Conservation (phyloP, 1,140 invertebrate genomes). For the Zaprionus lachaisei region DNA sequence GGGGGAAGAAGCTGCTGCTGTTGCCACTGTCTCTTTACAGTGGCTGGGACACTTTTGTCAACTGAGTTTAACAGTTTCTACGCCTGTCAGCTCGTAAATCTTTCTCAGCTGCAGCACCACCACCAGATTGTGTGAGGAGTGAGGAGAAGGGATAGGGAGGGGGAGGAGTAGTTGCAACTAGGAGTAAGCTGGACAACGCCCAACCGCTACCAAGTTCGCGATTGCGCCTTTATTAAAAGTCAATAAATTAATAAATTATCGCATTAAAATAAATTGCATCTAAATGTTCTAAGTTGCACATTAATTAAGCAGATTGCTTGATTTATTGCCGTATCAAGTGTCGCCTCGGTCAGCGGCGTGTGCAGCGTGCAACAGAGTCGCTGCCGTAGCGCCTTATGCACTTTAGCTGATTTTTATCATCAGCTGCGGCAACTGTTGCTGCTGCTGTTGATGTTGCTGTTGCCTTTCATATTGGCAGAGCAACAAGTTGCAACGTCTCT, state of each 20-base stretch:
- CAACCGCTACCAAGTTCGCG: constrained; percentile 18
- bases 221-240: constrained; percentile 75
- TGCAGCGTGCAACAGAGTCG: not conserved
- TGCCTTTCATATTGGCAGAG: constrained; percentile 45
- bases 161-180: not conserved
- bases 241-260: constrained; percentile 85
- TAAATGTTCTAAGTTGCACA: constrained; percentile 84
- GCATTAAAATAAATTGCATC: constrained; percentile 84
- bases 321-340: constrained; percentile 84
- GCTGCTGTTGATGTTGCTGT: constrained; percentile 13
- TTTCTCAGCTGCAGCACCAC: constrained; percentile 11
- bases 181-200: constrained; percentile 20
- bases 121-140: not conserved
- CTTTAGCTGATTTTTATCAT: constrained; percentile 72
- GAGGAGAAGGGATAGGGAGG: not conserved
- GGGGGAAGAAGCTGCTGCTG: constrained; percentile 22
- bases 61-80: constrained; percentile 82
- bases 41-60: constrained; percentile 74
- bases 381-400: constrained; percentile 33
- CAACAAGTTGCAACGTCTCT: constrained; percentile 32
- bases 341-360: constrained; percentile 47
- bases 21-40: constrained; percentile 54
- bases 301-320: constrained; percentile 84
- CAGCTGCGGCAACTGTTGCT: constrained; percentile 26
- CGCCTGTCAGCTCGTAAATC: constrained; percentile 84